Evolutionary conservation across 2,797 vertebrate species (phyloP), one percentile per base, ranked within the genome.

Genomic region (Gadopsis marmoratus): DNA sequence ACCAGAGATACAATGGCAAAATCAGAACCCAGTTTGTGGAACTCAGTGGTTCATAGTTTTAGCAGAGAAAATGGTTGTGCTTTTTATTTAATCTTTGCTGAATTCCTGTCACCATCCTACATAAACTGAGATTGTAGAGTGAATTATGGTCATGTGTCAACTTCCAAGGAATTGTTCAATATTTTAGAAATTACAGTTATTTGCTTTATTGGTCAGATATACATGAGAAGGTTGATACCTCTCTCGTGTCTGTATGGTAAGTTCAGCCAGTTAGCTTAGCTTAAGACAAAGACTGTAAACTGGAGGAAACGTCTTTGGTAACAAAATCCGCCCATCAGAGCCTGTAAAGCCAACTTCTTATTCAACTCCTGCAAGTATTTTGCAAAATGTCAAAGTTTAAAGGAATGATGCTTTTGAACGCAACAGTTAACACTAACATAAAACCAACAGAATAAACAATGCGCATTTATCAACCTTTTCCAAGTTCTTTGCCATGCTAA

Each of bases 31-130:
- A 47, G 60, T 43, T 60, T 35, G 21, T 48, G 16, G 35, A 66
- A 58, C 16, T 45, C 37, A n/a, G 16, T 55, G 35, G 21, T 33
- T 50, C 23, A 64, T 37, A 45, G 14, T 72, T 66, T 66, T 51
- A 58, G 37, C 43, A 51, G 21, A 47, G 4, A 16, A 55, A 64
- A 19, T 9, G 4, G n/a, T 11, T 31, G 1, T 23, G 19, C 0
- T 19, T 21, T 53, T 54, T 53, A 26, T 54, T 33, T 54, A 0
- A 37, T 74, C 10, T 56, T 19, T 35, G 4, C 61, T 55, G 43
- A 23, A 26, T 47, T 56, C 26, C 72, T 39, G 53, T 51, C 31
- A 39, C 16, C 11, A 39, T 37, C 55, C 8, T 55, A 26, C 6
- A 26, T 29, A 47, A 19, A 56, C 14, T 7, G 14, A 45, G 14